These are phyloP conservation scores for Drosophila colorata DNA, from an alignment of 2,888 invertebrate species.

Conservation along the genomic window DNA sequence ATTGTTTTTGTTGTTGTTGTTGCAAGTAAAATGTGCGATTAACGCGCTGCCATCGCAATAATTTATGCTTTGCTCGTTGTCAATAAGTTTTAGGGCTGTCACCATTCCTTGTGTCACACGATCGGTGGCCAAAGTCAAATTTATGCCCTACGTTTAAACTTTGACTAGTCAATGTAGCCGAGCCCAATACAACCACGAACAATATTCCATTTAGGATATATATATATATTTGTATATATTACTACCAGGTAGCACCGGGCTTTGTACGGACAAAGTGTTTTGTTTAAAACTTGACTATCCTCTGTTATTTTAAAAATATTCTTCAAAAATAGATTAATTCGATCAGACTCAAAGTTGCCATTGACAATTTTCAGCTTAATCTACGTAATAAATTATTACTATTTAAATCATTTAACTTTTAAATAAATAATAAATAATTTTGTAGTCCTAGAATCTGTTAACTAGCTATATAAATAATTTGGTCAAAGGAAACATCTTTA, in stretches of 20 bases:
- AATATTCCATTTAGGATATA: slow-evolving; percentile 15
- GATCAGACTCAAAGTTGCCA: too few relatives aligned
- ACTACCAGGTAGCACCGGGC: neutral
- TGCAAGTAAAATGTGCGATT: slow-evolving; percentile 71
- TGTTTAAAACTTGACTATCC: too few relatives aligned
- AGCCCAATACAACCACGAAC: neutral
- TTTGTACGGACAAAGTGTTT: too few relatives aligned
- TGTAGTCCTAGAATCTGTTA: too few relatives aligned
- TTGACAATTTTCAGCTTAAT: too few relatives aligned
- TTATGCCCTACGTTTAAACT: slow-evolving; percentile 52
- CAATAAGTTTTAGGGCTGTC: slow-evolving; percentile 66
- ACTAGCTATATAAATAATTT: too few relatives aligned
- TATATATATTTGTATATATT: slow-evolving; percentile 1
- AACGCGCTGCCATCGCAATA: slow-evolving; percentile 71
- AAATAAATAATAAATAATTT: too few relatives aligned
- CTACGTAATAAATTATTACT: too few relatives aligned
- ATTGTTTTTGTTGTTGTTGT: slow-evolving; percentile 37
- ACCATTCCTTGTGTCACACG: slow-evolving; percentile 62
- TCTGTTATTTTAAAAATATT: too few relatives aligned
- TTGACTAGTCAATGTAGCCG: slow-evolving; percentile 23
- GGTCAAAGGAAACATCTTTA: too few relatives aligned
- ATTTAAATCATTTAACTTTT: too few relatives aligned
- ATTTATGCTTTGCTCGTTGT: slow-evolving; percentile 72
- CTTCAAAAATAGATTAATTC: too few relatives aligned
- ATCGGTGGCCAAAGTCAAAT: slow-evolving; percentile 61